Evolutionary conservation across 2,888 invertebrate genomes (phyloP).

Genomic region (Kryphioiulus occultus): DNA sequence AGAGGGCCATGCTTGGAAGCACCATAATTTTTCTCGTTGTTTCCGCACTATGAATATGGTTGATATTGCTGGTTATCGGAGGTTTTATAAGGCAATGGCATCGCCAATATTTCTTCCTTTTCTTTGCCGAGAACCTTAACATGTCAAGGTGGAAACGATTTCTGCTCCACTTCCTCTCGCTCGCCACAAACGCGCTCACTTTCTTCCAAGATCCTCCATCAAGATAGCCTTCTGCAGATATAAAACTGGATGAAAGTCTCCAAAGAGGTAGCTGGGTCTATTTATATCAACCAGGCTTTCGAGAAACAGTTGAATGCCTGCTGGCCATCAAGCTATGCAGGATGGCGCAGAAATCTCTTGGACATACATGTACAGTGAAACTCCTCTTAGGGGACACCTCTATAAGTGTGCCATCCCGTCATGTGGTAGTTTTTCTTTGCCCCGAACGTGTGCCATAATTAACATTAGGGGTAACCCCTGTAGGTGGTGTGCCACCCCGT

Average conservation of each 20-base stretch:
- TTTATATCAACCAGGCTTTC: background rate
- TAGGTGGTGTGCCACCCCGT: no score
- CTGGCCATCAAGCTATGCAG: background rate
- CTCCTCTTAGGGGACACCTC: no score
- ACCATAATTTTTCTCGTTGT: constrained; percentile 46
- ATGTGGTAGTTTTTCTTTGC: no score
- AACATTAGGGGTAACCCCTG: no score
- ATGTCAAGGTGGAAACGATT: constrained; percentile 44
- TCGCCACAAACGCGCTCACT: constrained; percentile 26
- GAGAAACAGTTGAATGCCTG: background rate
- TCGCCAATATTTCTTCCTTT: constrained; percentile 6
- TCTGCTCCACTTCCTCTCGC: constrained; percentile 30
- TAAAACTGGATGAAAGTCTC: constrained; percentile 19
- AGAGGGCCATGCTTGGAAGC: constrained; percentile 30
- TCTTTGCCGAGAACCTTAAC: constrained; percentile 35
- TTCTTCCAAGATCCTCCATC: constrained; percentile 20
- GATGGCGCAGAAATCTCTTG: background rate
- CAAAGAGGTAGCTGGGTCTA: background rate
- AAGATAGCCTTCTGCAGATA: constrained; percentile 15
- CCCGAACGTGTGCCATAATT: no score
- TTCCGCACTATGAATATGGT: constrained; percentile 49
- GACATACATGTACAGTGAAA: no score
- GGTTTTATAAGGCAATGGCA: constrained; percentile 29
- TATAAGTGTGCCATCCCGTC: no score
- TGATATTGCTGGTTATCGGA: constrained; percentile 43